These are phyloP conservation scores for Pelmatolapia mariae DNA, from an alignment of 2,113 vertebrate species.

Conservation along the genomic window DNA sequence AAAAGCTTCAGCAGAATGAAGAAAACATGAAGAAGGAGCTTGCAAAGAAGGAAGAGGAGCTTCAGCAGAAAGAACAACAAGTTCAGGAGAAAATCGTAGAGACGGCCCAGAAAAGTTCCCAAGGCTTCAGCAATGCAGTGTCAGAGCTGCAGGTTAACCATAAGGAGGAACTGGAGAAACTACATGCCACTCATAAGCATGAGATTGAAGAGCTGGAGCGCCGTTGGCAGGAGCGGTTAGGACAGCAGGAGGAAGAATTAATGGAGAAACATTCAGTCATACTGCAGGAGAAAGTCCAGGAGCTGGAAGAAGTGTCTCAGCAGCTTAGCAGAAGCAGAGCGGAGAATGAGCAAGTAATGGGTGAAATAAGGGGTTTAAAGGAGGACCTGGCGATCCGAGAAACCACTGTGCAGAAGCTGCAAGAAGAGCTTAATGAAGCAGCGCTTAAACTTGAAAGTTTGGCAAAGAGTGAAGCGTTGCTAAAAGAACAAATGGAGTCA, in stretches of 20 bases:
- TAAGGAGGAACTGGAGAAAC: conserved; percentile 80
- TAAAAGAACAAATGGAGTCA: conserved; percentile 77
- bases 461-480: conserved; percentile 68
- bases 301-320: conserved; percentile 73
- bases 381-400: conserved; percentile 75
- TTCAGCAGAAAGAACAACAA: conserved; percentile 84
- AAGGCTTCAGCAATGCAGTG: conserved; percentile 77
- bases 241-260: conserved; percentile 78
- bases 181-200: conserved; percentile 66
- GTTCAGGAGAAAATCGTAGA: conserved; percentile 84
- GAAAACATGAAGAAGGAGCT: conserved; percentile 82
- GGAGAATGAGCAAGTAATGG: conserved; percentile 70
- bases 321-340: conserved; percentile 63
- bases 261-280: conserved; percentile 72
- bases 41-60: conserved; percentile 80
- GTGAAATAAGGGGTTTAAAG: conserved; percentile 70
- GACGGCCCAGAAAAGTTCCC: conserved; percentile 82
- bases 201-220: conserved; percentile 68
- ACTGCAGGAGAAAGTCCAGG: conserved; percentile 80
- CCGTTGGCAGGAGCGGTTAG: conserved; percentile 76
- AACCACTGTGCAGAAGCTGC: conserved; percentile 75
- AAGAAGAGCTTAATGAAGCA: conserved; percentile 78
- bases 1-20: conserved; percentile 84
- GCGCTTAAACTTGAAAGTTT: conserved; percentile 65
- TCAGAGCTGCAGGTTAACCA: conserved; percentile 84